These are phyloP conservation scores for Poecilia picta DNA, from an alignment of 2,797 vertebrate genomes.

Conservation along the genomic window DNA sequence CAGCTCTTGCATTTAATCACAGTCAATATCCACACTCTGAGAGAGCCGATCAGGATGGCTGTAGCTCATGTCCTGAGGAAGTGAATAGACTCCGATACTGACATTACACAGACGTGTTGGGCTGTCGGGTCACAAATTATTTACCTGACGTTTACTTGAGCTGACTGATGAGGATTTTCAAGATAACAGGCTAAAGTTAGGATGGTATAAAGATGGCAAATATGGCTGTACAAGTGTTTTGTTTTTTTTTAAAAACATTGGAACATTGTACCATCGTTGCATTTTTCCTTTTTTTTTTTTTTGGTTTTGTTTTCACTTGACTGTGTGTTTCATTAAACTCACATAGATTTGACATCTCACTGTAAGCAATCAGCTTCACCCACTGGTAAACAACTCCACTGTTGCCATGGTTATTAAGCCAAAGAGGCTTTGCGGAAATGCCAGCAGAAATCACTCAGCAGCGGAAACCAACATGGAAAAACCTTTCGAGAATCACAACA, in stretches of 20 bases:
- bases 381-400: neutral
- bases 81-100: constrained; percentile 16
- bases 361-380: neutral
- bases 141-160: neutral
- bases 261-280: neutral
- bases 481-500: neutral
- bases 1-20: constrained; percentile 14
- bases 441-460: neutral
- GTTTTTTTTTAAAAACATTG: neutral
- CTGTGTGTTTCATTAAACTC: neutral
- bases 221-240: neutral
- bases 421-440: neutral
- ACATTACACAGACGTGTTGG: constrained; percentile 6
- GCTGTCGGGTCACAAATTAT: neutral
- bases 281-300: neutral
- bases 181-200: neutral
- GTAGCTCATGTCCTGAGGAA: constrained; percentile 19
- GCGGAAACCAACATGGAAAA: neutral
- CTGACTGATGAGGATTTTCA: neutral
- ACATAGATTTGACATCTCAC: neutral
- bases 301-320: neutral
- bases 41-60: constrained; percentile 5
- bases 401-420: constrained; percentile 9
- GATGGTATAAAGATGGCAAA: neutral
- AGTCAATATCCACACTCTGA: constrained; percentile 14